Conservation (phyloP, 1,140 invertebrate genomes). For the Drosophila rhopaloa region DNA sequence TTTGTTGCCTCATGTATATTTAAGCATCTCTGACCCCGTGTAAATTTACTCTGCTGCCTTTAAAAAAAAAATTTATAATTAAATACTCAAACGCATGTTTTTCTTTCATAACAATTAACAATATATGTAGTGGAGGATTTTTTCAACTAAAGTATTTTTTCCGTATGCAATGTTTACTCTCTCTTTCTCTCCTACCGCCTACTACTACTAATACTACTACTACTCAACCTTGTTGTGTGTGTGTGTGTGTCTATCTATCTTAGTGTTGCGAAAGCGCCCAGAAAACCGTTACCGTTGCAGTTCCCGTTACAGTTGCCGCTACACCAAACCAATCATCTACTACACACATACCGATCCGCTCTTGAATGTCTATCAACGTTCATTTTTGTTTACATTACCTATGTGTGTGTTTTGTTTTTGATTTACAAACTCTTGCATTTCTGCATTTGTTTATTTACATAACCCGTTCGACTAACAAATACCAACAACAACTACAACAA, state of each 20-base stretch:
- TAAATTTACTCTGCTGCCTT: slow-evolving; percentile 70
- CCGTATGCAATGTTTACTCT: slow-evolving; percentile 78
- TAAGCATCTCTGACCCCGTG: slow-evolving; percentile 61
- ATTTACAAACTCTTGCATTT: slow-evolving; percentile 83
- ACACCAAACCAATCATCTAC: slow-evolving; percentile 77
- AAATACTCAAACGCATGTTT: slow-evolving; percentile 63
- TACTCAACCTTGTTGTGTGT: slow-evolving; percentile 51
- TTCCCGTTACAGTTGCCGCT: slow-evolving; percentile 65
- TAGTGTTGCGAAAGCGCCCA: slow-evolving; percentile 52
- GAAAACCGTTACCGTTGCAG: slow-evolving; percentile 61
- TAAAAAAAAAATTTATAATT: slow-evolving; percentile 17
- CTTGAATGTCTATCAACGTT: slow-evolving; percentile 77
- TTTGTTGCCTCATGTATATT: slow-evolving; percentile 54
- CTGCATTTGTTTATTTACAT: slow-evolving; percentile 83
- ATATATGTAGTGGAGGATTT: slow-evolving; percentile 73
- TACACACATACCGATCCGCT: slow-evolving; percentile 75
- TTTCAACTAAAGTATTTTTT: slow-evolving; percentile 78
- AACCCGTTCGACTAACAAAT: slow-evolving; percentile 71
- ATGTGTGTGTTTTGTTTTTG: slow-evolving; percentile 83
- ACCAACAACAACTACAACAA: slow-evolving; percentile 37
- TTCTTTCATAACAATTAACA: slow-evolving; percentile 43
- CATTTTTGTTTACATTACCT: slow-evolving; percentile 77
- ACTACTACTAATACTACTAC: slow-evolving; percentile 55
- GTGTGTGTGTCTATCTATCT: slow-evolving; percentile 39
- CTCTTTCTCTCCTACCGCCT: slow-evolving; percentile 68